phyloP scores from a whole-genome alignment of 2,113 vertebrate species.

The Cricetomys ansorgei region DNA sequence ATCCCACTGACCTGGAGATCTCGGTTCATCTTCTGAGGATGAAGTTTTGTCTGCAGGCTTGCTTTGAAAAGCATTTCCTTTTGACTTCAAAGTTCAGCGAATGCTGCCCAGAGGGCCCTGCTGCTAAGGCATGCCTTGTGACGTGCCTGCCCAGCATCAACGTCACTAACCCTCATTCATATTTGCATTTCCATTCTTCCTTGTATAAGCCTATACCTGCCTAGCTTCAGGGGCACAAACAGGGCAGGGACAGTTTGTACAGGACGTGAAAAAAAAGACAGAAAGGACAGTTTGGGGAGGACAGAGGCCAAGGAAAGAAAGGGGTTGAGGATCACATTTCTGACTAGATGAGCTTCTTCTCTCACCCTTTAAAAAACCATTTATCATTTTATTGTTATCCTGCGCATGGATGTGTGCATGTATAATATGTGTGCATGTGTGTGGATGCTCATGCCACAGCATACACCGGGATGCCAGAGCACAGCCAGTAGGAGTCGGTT shows the following conservation, averaged over 20 bases:
- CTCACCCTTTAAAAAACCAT: too few species aligned
- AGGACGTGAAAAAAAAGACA: background rate
- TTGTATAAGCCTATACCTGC: accelerated
- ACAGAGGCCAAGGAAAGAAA: background rate
- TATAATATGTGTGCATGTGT: background rate
- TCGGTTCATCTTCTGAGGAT: background rate
- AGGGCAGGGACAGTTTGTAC: background rate
- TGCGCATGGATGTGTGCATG: background rate
- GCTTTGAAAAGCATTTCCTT: background rate
- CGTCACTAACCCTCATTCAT: background rate
- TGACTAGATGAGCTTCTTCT: background rate
- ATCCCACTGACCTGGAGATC: background rate
- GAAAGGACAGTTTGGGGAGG: background rate
- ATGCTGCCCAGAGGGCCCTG: too few species aligned
- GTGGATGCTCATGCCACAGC: background rate
- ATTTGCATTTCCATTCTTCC: background rate
- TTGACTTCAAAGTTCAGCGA: background rate
- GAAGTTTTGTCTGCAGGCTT: background rate
- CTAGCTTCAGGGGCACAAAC: background rate
- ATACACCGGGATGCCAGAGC: background rate
- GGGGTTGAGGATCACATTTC: background rate
- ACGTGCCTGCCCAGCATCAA: background rate
- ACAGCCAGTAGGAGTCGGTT: background rate
- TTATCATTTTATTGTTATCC: background rate
- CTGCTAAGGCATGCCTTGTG: background rate